Base-by-base conservation (phyloP, 2,888 invertebrate genomes). In the Eupithecia exiguata region DNA sequence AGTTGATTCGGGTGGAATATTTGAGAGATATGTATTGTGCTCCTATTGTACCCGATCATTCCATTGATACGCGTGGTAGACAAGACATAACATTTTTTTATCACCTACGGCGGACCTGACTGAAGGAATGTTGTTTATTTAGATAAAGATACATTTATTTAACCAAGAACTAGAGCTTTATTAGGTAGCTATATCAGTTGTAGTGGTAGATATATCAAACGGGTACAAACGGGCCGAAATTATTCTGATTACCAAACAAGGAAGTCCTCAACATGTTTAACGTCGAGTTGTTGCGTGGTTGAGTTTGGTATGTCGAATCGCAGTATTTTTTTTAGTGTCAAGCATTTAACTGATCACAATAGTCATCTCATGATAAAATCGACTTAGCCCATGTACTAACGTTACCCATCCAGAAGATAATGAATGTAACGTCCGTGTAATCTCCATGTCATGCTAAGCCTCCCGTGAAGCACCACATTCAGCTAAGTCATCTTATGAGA, bases 401-500 rank as follows among this genome's bases (percentile, higher is more conserved):
- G 40, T 12, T 4, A 40, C 10, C 1, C 40, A 21, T 10, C 18
- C 49, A 49, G 7, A 49, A 9, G 1, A 53, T 53, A n/a, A 53
- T 53, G 9, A 53, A 53, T 21, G n/a, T 30, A 21, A 18, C n/a
- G 4, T 65, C 18, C 18, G n/a, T 38, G 36, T 35, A 35, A 36
- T 3, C 63, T n/a, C n/a, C 49, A 62, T 7, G 66, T 40, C 66
- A 66, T 66, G 25, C 66, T 65, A 40, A 70, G 38, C 61, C 69
- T 46, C 66, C 70, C 73, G 66, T 74, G 71, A 79, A 74, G 74
- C 78, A 72, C 71, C 75, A 68, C 69, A 76, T 80, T 77, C 73
- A 76, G 79, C 75, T 30, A 66, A 76, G 74, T 79, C 80, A 80
- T 78, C 80, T 80, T 80, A 78, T 79, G 77, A 80, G 78, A 79